phyloP scores from a whole-genome alignment of 2,113 vertebrate genomes.

The Miniopterus natalensis region DNA sequence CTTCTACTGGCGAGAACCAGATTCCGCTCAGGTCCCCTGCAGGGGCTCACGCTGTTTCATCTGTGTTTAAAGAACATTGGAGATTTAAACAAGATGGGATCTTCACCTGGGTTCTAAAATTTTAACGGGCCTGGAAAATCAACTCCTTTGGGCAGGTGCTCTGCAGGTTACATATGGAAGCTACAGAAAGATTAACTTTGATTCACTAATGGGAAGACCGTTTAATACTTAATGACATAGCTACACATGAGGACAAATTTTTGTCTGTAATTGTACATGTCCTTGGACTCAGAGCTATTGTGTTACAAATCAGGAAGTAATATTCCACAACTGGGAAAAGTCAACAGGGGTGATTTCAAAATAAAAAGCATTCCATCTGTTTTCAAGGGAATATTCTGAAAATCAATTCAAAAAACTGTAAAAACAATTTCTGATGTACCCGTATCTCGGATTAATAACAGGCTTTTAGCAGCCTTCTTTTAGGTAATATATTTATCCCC shows the following conservation, averaged over 20 bases:
- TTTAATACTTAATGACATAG: constrained; percentile 25
- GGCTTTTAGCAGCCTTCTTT: not conserved
- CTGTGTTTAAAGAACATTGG: not conserved
- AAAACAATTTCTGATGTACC: constrained; percentile 36
- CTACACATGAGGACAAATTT: not conserved
- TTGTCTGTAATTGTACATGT: constrained; percentile 25
- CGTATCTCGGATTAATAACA: not conserved
- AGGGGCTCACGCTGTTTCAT: not conserved
- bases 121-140: not conserved
- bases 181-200: constrained; percentile 29
- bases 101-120: not conserved
- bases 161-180: not conserved
- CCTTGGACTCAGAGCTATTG: constrained; percentile 53
- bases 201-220: constrained; percentile 19
- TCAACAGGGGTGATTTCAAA: constrained; percentile 64
- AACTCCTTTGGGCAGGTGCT: not conserved
- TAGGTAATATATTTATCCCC: not conserved
- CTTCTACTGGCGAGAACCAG: not conserved
- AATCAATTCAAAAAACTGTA: constrained; percentile 50
- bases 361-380: constrained; percentile 66
- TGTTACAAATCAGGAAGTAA: constrained; percentile 69
- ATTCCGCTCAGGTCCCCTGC: not conserved
- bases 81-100: not conserved
- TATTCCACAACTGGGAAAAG: constrained; percentile 15
- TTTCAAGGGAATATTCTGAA: constrained; percentile 56